These are phyloP conservation scores for Pelagia noctiluca DNA, from an alignment of 30 jellyfish, hydroid and myxozoan genomes.

Conservation along the genomic window DNA sequence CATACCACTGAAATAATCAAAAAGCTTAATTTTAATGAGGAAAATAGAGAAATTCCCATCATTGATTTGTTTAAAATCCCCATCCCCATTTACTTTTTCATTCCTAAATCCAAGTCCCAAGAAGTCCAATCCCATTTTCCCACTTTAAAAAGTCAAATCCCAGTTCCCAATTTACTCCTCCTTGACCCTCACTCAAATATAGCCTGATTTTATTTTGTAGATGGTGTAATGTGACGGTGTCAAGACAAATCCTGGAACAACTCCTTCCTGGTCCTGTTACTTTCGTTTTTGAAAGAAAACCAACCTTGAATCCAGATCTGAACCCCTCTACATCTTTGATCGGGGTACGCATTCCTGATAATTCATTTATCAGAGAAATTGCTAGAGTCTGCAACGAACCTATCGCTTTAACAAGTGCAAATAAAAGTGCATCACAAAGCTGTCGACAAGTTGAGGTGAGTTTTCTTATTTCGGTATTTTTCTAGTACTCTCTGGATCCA, in stretches of 20 bases:
- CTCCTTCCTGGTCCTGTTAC: conserved; percentile 98
- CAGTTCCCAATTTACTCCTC: no score
- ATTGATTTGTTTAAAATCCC: no score
- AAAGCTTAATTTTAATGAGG: no score
- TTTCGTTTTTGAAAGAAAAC: conserved; percentile 70
- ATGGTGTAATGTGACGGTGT: conserved; percentile 91
- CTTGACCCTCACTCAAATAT: no score
- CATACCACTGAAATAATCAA: no score
- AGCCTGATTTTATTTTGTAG: conserved; percentile 36
- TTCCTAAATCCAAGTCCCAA: no score
- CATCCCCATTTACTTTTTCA: no score
- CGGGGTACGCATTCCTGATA: conserved; percentile 91
- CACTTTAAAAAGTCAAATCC: no score
- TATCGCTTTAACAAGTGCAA: conserved; percentile 94
- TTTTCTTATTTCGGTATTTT: not conserved
- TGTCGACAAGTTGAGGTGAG: conserved; percentile 74
- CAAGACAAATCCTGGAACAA: conserved; percentile 58
- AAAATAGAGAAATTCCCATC: no score
- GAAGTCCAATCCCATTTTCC: no score
- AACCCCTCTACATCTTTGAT: conserved; percentile 76
- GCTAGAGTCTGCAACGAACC: conserved; percentile 90
- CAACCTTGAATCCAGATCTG: conserved; percentile 80
- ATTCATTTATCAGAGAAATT: conserved; percentile 67
- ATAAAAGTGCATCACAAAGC: conserved; percentile 71
- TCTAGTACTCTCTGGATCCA: no score